Evolutionary conservation across 2,113 vertebrate genomes (phyloP), one percentile per base, ranked within the genome.

Genomic region (Anoura caudifer): DNA sequence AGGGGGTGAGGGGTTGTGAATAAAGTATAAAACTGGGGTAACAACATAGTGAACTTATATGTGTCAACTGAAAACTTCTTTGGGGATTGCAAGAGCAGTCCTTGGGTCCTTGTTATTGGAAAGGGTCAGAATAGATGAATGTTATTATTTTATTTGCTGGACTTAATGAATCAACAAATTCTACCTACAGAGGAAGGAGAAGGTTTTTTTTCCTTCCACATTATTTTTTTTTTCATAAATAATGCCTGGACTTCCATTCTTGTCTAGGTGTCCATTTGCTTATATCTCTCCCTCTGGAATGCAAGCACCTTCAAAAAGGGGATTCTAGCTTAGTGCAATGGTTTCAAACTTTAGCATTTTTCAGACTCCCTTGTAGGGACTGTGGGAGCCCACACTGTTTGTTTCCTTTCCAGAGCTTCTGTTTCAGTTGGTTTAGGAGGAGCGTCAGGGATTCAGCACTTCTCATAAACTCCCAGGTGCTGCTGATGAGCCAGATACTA

Each of bases 401-500:
- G 14, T 50, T 7, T 1, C 7, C 4, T 0, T 7, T 59, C 28
- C 33, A 73, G 26, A 31, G 12, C n/a, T 84, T 59, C 38, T 75
- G 38, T 61, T 45, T 75, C 10, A 52, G 14, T 17, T 36, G 5
- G 0, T 31, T 15, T 84, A n/a, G 7, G 1, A n/a, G 0, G 2
- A 6, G 33, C 3, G 3, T 85, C 24, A 1, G 36, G 36, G 12
- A 56, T 3, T 83, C 14, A 65, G 12, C 28, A 61, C 47, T 50
- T 65, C 31, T 87, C 12, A 16, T 28, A 7, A 73, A 7, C 24
- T 69, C 20, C 0, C 2, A 38, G 28, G 24, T n/a, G 54, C 38
- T 19, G 11, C 5, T 88, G 28, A 36, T 45, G 5, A 7, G 0
- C 0, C 4, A 24, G 3, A 20, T 14, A 2, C 2, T 36, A 45